Evolutionary conservation across 2,797 vertebrate genomes (phyloP).

Genomic region (Tokudaia tokunoshimensis): DNA sequence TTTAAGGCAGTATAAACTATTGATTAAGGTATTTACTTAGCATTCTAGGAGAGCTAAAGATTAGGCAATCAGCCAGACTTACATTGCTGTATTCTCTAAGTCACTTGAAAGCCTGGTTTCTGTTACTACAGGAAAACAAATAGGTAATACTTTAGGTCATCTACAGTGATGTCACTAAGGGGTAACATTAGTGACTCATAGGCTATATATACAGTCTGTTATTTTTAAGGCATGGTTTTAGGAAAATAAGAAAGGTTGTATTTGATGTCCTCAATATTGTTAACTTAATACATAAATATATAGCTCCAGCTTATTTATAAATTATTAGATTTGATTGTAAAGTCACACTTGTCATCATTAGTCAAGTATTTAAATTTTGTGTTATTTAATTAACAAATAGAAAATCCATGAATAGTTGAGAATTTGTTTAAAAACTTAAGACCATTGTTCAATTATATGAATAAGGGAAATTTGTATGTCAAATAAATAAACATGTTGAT

Average conservation of each 20-base stretch:
- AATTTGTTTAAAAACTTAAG: slow-evolving; percentile 14
- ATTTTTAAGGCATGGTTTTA: background rate
- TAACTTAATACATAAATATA: background rate
- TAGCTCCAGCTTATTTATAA: background rate
- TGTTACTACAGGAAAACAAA: slow-evolving; percentile 11
- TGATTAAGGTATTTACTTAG: background rate
- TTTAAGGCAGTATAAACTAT: background rate
- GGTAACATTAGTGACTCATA: background rate
- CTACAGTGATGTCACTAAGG: slow-evolving; percentile 63
- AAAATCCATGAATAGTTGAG: background rate
- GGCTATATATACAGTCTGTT: background rate
- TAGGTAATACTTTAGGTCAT: slow-evolving; percentile 43
- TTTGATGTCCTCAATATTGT: background rate
- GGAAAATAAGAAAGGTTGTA: background rate
- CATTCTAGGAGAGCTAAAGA: background rate
- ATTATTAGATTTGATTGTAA: slow-evolving; percentile 31
- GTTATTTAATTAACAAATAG: background rate
- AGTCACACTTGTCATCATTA: slow-evolving; percentile 18
- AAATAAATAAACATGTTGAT: background rate
- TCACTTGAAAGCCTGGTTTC: background rate
- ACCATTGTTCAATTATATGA: background rate
- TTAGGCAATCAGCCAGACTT: slow-evolving; percentile 11
- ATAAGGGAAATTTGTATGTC: background rate
- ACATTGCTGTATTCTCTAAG: slow-evolving; percentile 60
- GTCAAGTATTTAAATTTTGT: background rate